These are phyloP conservation scores for Tarsius wallacei DNA, from an alignment of 2,797 vertebrate genomes.

Conservation along the genomic window DNA sequence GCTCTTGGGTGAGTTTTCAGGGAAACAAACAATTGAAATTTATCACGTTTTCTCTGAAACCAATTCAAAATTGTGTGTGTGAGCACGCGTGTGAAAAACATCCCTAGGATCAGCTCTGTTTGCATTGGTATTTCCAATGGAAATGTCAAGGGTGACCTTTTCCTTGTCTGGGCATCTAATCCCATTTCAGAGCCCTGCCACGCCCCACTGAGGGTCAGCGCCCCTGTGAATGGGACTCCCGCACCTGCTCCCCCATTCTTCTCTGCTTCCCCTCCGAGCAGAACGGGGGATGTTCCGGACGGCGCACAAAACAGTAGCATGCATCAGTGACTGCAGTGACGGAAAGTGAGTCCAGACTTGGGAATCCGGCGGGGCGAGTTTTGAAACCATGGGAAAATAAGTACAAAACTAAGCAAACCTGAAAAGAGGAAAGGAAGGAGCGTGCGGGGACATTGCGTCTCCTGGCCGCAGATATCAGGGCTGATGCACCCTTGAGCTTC, in stretches of 20 bases:
- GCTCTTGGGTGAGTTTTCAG: background rate
- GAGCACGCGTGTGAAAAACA: conserved; percentile 76
- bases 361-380: conserved; percentile 62
- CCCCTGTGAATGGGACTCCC: conserved; percentile 84
- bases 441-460: background rate
- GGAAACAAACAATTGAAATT: conserved; percentile 5
- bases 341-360: conserved; percentile 61
- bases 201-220: conserved; percentile 89
- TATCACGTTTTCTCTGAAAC: conserved; percentile 20
- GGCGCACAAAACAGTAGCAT: conserved; percentile 37
- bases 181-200: conserved; percentile 92
- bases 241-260: conserved; percentile 88
- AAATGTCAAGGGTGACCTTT: conserved; percentile 93
- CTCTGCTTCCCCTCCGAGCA: conserved; percentile 77
- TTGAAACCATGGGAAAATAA: conserved; percentile 76
- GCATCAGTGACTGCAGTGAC: conserved; percentile 46
- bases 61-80: background rate
- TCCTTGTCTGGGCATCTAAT: conserved; percentile 92
- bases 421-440: background rate
- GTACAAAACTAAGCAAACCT: conserved; percentile 62
- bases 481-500: conserved; percentile 60
- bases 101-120: conserved; percentile 88
- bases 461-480: background rate
- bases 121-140: conserved; percentile 93
- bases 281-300: conserved; percentile 70